Conservation (phyloP, 2,888 invertebrate species). For the Drosophila cognata region DNA sequence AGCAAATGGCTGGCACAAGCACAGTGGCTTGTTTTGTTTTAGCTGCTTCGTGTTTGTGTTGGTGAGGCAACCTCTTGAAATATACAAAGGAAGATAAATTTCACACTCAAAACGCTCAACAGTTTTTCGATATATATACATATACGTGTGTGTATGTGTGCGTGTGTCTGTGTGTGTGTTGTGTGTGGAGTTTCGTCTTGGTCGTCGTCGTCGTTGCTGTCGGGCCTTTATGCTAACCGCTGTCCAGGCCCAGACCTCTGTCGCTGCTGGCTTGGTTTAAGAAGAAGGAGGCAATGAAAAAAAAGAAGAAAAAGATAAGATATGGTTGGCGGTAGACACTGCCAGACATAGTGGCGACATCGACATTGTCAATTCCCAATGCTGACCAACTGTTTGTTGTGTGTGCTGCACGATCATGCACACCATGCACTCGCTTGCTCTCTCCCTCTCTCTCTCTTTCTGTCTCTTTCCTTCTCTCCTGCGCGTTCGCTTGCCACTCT, state of each 20-base stretch:
- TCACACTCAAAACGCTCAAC: slow-evolving; percentile 61
- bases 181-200: slow-evolving; percentile 6
- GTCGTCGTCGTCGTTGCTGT: slow-evolving; percentile 14
- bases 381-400: slow-evolving; percentile 37
- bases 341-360: slow-evolving; percentile 84
- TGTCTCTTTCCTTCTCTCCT: slow-evolving; percentile 3
- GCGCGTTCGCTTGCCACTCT: slow-evolving; percentile 14
- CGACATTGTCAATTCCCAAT: slow-evolving; percentile 60
- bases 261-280: slow-evolving; percentile 5
- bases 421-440: slow-evolving; percentile 2
- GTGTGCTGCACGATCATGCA: slow-evolving; percentile 39
- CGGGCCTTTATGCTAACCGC: slow-evolving; percentile 65
- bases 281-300: slow-evolving; percentile 36
- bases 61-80: slow-evolving; percentile 79
- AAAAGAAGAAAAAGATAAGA: slow-evolving; percentile 81
- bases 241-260: slow-evolving; percentile 43
- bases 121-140: slow-evolving; percentile 9
- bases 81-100: slow-evolving; percentile 82
- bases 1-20: slow-evolving; percentile 54
- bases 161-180: slow-evolving; percentile 17
- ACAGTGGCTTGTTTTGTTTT: slow-evolving; percentile 64
- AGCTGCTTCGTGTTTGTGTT: slow-evolving; percentile 47
- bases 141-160: slow-evolving; percentile 14
- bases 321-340: slow-evolving; percentile 79
- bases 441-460: slow-evolving; percentile 11